Evolutionary conservation across 2,888 invertebrate species (phyloP), one percentile per base, ranked within the genome.

Genomic region (Tetranychus truncatus): DNA sequence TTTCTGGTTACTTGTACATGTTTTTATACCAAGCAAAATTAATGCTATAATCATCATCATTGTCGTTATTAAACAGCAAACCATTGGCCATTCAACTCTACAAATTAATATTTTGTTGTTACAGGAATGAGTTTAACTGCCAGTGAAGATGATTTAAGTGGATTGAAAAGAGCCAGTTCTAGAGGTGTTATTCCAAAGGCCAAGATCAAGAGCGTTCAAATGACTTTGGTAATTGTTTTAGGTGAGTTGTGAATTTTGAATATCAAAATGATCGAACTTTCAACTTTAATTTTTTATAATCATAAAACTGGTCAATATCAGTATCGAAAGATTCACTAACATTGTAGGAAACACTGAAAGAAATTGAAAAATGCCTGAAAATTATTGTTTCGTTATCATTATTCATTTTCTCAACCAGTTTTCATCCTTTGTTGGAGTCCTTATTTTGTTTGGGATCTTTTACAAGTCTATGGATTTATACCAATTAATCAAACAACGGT

Each of bases 341-440:
- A n/a, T n/a, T n/a, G n/a, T n/a, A n/a, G n/a, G n/a, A n/a, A n/a
- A n/a, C n/a, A n/a, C n/a, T n/a, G 24, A 24, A 24, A 24, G 24
- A 24, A 24, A 24, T 2, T 24, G 24, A 24, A 24, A 24, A 24
- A 2, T 24, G 24, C 24, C 24, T 24, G 24, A 24, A 24, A 24
- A 24, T 24, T 24, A 24, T 2, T 24, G 24, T 24, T 24, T 24
- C 24, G 1, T 24, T 24, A 24, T 1, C 24, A 24, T 24, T 24
- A 24, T 24, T 24, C 24, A 24, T 24, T 24, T 24, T 24, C 24
- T 24, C 24, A 74, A 86, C 1, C 87, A 92, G 94, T 92, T 65
- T 95, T 95, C 83, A 89, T 95, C 78, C 84, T 94, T 9, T 95
- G 95, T 84, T 95, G 95, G 94, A 92, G 92, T 75, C 95, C 95